These are phyloP conservation scores for Novumbra hubbsi DNA, from an alignment of 2,797 vertebrate species.

Conservation along the genomic window DNA sequence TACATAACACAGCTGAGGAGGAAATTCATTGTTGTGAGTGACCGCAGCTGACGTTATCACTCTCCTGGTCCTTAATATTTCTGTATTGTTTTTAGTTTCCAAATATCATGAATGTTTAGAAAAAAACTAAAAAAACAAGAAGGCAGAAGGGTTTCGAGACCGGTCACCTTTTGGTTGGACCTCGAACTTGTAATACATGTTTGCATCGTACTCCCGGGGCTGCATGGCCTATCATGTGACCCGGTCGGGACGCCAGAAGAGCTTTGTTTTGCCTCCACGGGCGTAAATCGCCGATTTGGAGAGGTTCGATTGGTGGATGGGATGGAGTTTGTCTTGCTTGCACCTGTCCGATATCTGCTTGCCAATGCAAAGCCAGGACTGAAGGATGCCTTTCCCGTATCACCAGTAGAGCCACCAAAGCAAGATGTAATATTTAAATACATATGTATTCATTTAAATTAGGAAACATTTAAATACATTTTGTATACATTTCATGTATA, in stretches of 20 bases:
- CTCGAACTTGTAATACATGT: slow-evolving; percentile 24
- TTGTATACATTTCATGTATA: no score
- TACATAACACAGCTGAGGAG: slow-evolving; percentile 70
- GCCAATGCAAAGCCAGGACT: no score
- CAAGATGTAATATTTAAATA: no score
- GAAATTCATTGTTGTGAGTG: slow-evolving; percentile 49
- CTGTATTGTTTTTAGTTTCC: slow-evolving; percentile 43
- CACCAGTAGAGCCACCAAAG: no score
- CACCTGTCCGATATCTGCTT: no score
- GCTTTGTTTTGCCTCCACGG: background rate
- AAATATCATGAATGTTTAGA: slow-evolving; percentile 45
- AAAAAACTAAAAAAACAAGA: slow-evolving; percentile 23
- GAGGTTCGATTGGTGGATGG: background rate
- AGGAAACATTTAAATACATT: no score
- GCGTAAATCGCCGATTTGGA: background rate
- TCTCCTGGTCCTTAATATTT: slow-evolving; percentile 42
- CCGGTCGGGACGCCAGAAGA: slow-evolving; percentile 29
- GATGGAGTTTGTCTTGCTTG: background rate
- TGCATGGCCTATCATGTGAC: slow-evolving; percentile 21
- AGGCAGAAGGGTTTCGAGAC: slow-evolving; percentile 33
- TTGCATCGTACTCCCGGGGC: slow-evolving; percentile 32
- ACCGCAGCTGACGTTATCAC: slow-evolving; percentile 40
- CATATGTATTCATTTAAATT: no score
- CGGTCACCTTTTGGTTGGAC: slow-evolving; percentile 25
- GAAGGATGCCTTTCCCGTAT: no score